These are phyloP conservation scores for Actinostola sp. DNA, from an alignment of 92 coral and sea anemone species.

Conservation along the genomic window DNA sequence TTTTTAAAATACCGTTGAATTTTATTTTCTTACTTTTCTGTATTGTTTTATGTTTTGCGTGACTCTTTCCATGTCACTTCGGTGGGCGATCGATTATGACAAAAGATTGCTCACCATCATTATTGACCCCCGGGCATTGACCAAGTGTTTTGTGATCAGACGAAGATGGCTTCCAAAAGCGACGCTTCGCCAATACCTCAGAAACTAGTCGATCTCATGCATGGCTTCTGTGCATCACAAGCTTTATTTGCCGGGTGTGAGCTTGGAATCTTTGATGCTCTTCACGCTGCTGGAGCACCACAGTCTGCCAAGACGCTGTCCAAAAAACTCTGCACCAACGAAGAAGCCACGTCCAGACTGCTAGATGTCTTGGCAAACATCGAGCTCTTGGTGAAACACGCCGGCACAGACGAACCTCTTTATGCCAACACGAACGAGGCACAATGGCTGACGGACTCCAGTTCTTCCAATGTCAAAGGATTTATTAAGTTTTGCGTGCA, in stretches of 20 bases:
- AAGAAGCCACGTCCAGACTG: constrained; percentile 28
- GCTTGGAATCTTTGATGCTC: constrained; percentile 34
- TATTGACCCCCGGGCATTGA: too few relatives aligned
- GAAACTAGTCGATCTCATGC: constrained; percentile 9
- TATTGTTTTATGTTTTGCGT: too few relatives aligned
- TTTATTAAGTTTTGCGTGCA: background rate
- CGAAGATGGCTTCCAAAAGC: background rate
- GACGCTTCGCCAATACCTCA: constrained; percentile 6
- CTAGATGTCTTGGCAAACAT: constrained; percentile 22
- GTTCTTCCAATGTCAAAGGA: constrained; percentile 4
- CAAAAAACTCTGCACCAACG: constrained; percentile 7
- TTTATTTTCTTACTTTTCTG: too few relatives aligned
- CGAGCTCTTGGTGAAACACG: constrained; percentile 16
- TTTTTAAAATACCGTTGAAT: too few relatives aligned
- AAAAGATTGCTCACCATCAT: too few relatives aligned
- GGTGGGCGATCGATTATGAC: too few relatives aligned
- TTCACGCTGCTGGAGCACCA: constrained; percentile 12
- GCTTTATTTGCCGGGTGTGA: constrained; percentile 27
- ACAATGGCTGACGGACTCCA: constrained; percentile 9
- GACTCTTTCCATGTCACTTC: too few relatives aligned
- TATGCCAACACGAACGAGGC: constrained; percentile 49
- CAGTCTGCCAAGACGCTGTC: constrained; percentile 19
- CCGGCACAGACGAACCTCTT: background rate
- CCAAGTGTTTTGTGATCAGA: background rate
- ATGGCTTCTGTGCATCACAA: constrained; percentile 28